phyloP scores from a whole-genome alignment of 2,888 invertebrate genomes.

The Dascillus cervinus region DNA sequence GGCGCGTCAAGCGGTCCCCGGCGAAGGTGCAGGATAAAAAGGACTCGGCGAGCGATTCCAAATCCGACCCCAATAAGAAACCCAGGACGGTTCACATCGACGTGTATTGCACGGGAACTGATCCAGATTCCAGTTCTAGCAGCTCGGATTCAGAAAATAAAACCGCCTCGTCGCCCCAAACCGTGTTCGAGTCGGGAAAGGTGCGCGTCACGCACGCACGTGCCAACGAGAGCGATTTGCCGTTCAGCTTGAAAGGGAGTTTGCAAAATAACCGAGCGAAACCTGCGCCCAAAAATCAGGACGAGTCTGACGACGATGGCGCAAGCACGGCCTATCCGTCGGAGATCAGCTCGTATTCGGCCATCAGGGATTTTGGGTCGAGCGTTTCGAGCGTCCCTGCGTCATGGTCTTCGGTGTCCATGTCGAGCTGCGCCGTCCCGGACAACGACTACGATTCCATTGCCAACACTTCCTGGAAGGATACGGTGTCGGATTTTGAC shows the following conservation, averaged over 20 bases:
- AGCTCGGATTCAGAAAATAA: constrained; percentile 38
- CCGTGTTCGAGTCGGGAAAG: constrained; percentile 56
- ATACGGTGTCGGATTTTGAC: constrained; percentile 52
- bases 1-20: too few species aligned
- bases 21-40: too few species aligned
- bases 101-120: constrained; percentile 65
- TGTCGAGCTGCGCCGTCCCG: constrained; percentile 44
- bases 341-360: constrained; percentile 50
- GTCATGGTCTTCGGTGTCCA: constrained; percentile 44
- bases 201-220: constrained; percentile 53
- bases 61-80: constrained; percentile 38
- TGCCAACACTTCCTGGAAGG: constrained; percentile 54
- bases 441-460: constrained; percentile 44
- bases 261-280: constrained; percentile 22
- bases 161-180: constrained; percentile 52
- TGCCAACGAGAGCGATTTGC: constrained; percentile 42
- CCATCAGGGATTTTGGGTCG: constrained; percentile 49
- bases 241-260: constrained; percentile 31
- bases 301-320: constrained; percentile 41
- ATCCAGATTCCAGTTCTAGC: constrained; percentile 36
- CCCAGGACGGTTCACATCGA: constrained; percentile 67
- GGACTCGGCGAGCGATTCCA: constrained; percentile 23
- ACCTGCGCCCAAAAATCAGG: constrained; percentile 23
- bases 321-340: constrained; percentile 57
- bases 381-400: constrained; percentile 44